A percentile compares a stretch with the other conserved stretches of the same genome.
phyloP scores from a whole-genome alignment of 2,113 vertebrate genomes.

The cattle (Bos taurus) region DNA sequence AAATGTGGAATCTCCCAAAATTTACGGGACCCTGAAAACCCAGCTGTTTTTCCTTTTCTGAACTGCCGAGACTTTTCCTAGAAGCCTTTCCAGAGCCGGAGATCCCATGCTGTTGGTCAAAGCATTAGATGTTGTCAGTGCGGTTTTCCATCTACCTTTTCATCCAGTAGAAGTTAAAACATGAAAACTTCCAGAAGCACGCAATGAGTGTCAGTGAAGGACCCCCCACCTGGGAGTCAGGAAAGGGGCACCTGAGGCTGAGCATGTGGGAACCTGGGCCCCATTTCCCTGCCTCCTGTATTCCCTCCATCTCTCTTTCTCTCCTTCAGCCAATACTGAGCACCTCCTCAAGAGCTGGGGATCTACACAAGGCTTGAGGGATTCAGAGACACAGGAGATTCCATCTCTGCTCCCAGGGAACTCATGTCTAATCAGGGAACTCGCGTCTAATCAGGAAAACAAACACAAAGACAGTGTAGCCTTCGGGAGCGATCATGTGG shows the following conservation, averaged over 20 bases:
- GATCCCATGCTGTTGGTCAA: neutral
- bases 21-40: accelerated
- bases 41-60: neutral
- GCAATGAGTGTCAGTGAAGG: neutral
- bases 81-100: neutral
- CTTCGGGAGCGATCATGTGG: neutral
- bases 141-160: neutral
- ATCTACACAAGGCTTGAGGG: neutral
- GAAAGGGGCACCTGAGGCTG: neutral
- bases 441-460: neutral
- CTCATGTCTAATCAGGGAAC: neutral
- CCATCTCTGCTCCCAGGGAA: neutral
- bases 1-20: neutral
- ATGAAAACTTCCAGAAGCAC: neutral
- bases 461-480: neutral
- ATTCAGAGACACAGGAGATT: neutral
- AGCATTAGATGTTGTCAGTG: neutral
- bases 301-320: neutral
- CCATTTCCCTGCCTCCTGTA: neutral
- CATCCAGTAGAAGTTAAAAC: neutral
- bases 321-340: neutral
- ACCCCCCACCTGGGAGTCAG: neutral
- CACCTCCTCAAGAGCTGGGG: neutral
- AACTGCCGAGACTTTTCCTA: neutral
- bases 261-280: neutral